phyloP scores from a whole-genome alignment of 1,140 invertebrate species.

The Trissolcus basalis region DNA sequence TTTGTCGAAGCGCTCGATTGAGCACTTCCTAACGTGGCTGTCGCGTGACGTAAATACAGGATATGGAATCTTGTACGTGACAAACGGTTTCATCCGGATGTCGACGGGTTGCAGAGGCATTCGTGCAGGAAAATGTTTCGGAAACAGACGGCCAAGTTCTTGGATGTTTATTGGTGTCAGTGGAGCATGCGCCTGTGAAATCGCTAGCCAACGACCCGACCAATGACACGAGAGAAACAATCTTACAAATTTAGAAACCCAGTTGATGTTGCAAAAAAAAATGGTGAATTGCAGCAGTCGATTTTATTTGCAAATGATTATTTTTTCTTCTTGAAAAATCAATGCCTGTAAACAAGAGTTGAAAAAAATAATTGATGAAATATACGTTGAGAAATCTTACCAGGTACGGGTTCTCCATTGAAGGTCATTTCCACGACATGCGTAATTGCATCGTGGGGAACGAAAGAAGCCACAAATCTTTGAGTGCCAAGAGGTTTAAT shows the following conservation, averaged over 20 bases:
- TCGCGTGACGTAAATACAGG: conserved; percentile 28
- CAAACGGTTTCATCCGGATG: conserved; percentile 34
- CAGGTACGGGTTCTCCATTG: conserved; percentile 94
- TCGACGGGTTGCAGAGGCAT: conserved; percentile 23
- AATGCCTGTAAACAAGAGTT: too few species aligned
- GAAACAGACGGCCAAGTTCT: conserved; percentile 34
- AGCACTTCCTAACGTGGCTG: conserved; percentile 14
- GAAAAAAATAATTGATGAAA: too few species aligned
- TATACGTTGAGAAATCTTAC: conserved; percentile 78
- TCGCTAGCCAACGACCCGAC: conserved; percentile 70
- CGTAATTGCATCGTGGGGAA: conserved; percentile 88
- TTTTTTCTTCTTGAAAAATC: too few species aligned
- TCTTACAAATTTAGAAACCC: conserved; percentile 3
- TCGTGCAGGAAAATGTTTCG: conserved; percentile 43
- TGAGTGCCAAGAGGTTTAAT: conserved; percentile 95
- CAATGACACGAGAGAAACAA: conserved; percentile 31
- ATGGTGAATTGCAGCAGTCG: background rate
- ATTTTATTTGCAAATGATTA: background rate
- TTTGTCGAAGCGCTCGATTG: conserved; percentile 3
- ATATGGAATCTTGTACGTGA: conserved; percentile 37
- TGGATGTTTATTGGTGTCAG: conserved; percentile 69
- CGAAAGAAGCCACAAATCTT: conserved; percentile 92
- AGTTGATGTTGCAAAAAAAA: background rate
- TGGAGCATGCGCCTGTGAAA: conserved; percentile 70
- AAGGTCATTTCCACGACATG: conserved; percentile 97